Conservation (phyloP, 2,797 vertebrate genomes). For the Coccyzus lansbergi region DNA sequence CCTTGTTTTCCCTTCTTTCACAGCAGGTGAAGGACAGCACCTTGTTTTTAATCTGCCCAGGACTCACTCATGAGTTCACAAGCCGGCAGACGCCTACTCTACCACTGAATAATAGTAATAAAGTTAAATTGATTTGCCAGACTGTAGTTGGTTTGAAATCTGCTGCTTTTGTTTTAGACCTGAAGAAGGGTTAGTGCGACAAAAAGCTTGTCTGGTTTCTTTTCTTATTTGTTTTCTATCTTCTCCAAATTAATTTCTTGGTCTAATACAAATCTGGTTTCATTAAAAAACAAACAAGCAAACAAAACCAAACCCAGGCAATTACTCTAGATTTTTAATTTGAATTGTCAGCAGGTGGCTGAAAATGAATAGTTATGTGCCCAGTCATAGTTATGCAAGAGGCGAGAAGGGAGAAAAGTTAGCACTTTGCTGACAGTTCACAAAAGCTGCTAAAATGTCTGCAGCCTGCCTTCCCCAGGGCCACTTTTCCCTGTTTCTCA, state of each 20-base stretch:
- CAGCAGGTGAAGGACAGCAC: not conserved
- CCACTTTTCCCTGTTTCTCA: not conserved
- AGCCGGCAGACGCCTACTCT: not conserved
- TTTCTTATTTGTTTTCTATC: not conserved
- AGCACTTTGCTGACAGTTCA: not conserved
- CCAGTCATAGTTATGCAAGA: slow-evolving; percentile 5
- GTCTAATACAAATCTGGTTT: slow-evolving; percentile 12
- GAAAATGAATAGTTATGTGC: not conserved
- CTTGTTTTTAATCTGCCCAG: not conserved
- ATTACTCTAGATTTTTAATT: slow-evolving; percentile 35
- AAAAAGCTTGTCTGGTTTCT: not conserved
- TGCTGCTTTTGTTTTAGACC: not conserved
- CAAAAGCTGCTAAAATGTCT: not conserved
- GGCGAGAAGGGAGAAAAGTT: not conserved
- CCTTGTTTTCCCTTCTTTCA: not conserved
- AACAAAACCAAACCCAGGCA: not conserved
- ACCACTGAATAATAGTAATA: not conserved
- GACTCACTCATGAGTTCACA: not conserved
- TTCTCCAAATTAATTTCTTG: not conserved
- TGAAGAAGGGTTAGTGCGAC: not conserved
- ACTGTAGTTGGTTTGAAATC: not conserved
- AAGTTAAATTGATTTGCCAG: not conserved
- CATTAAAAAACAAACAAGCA: slow-evolving; percentile 23
- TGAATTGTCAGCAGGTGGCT: slow-evolving; percentile 45
- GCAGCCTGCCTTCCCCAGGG: not conserved